A percentile compares a stretch with the other conserved stretches of the same genome.
Conservation (phyloP, 2,113 vertebrate species). For the Clarias magur region DNA sequence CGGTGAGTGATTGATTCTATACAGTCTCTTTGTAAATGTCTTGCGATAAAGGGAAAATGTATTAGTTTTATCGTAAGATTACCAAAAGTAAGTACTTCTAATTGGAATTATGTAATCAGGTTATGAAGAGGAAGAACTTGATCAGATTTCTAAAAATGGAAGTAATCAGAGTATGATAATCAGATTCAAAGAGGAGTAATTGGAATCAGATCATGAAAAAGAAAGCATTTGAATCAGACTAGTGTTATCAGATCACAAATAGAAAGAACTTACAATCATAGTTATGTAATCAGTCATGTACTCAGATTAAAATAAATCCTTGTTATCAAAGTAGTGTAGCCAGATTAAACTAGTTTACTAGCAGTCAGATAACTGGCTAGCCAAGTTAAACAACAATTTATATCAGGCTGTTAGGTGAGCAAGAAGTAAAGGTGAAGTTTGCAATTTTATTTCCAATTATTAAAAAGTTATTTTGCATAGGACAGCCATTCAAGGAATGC, state of each 20-base stretch:
- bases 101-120: neutral
- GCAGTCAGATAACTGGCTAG: neutral
- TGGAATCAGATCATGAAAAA: too few relatives aligned
- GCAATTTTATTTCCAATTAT: neutral
- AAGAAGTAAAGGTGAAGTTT: neutral
- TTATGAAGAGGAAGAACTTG: neutral
- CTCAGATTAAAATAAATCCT: neutral
- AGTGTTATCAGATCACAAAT: neutral
- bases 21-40: neutral
- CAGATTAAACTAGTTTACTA: neutral
- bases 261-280: neutral
- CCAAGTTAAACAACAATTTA: neutral
- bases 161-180: too few relatives aligned
- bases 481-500: too few relatives aligned
- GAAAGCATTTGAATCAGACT: neutral
- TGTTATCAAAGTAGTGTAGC: too few relatives aligned
- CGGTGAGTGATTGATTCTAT: constrained; percentile 61
- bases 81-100: neutral
- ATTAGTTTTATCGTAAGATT: neutral
- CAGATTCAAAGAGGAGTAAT: too few relatives aligned
- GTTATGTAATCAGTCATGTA: neutral
- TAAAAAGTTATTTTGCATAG: too few relatives aligned
- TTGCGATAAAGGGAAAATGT: neutral
- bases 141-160: too few relatives aligned
- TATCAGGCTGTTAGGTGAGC: neutral